phyloP scores from a whole-genome alignment of 2,888 invertebrate genomes.

The Torymus texanus region DNA sequence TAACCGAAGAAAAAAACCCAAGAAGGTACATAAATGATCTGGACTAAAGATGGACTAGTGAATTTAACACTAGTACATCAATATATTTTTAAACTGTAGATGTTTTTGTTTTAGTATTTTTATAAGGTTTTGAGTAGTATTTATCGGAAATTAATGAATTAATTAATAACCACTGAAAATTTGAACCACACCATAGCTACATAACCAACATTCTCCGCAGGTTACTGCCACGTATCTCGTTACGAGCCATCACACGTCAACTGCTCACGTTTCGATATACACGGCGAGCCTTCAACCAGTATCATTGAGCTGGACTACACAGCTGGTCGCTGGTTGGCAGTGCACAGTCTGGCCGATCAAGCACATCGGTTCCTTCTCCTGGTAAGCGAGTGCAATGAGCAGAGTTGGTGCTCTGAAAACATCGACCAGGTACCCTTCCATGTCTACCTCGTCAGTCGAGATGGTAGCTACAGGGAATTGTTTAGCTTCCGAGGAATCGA shows the following conservation, averaged over 20 bases:
- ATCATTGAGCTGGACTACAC: background rate
- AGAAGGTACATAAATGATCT: no score
- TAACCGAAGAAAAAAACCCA: no score
- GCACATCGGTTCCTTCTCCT: background rate
- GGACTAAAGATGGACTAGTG: no score
- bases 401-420: constrained; percentile 2
- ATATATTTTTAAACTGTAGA: no score
- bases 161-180: no score
- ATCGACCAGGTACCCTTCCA: constrained; percentile 5
- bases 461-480: background rate
- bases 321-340: background rate
- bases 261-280: constrained; percentile 24
- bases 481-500: constrained; percentile 8
- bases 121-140: no score
- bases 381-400: background rate
- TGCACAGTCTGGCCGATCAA: background rate
- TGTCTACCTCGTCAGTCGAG: background rate
- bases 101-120: no score
- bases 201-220: background rate
- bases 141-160: no score
- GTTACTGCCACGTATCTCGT: constrained; percentile 5
- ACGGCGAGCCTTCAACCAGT: background rate
- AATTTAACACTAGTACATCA: no score
- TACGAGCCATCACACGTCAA: constrained; percentile 4
- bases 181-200: background rate